phyloP scores from a whole-genome alignment of 53 echinoderm and acorn worm species.

The Stichopus horrens region DNA sequence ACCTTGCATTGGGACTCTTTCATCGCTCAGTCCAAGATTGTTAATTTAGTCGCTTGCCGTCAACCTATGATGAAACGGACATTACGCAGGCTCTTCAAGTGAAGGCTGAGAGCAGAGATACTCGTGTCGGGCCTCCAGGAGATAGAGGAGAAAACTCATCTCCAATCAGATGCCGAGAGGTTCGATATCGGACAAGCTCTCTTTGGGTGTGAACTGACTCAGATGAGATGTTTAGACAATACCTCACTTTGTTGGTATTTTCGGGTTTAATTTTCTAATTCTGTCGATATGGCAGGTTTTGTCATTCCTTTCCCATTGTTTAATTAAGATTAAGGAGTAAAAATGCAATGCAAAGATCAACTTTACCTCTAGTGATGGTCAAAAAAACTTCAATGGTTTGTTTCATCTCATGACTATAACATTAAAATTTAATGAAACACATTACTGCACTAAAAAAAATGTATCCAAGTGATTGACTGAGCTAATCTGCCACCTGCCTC shows the following conservation, averaged over 20 bases:
- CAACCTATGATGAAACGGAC: neutral
- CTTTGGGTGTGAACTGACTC: neutral
- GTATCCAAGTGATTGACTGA: no score
- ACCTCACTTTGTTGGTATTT: neutral
- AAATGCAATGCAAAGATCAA: no score
- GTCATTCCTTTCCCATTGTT: no score
- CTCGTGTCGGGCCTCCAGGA: neutral
- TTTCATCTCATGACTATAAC: no score
- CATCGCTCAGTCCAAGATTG: neutral
- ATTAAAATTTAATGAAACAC: no score
- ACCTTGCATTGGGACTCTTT: conserved; percentile 2
- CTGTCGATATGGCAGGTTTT: no score
- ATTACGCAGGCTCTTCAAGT: neutral
- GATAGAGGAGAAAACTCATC: neutral
- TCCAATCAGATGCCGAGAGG: neutral
- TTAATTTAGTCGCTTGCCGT: conserved; percentile 11
- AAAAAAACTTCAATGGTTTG: no score
- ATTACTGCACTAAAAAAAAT: no score
- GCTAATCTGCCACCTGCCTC: no score
- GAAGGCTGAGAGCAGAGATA: neutral
- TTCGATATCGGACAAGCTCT: neutral
- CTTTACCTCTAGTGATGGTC: no score
- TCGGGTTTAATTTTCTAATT: no score
- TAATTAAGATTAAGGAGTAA: no score
- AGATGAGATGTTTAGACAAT: neutral